These are phyloP conservation scores for Alectura lathami DNA, from an alignment of 2,113 vertebrate species.

Conservation along the genomic window DNA sequence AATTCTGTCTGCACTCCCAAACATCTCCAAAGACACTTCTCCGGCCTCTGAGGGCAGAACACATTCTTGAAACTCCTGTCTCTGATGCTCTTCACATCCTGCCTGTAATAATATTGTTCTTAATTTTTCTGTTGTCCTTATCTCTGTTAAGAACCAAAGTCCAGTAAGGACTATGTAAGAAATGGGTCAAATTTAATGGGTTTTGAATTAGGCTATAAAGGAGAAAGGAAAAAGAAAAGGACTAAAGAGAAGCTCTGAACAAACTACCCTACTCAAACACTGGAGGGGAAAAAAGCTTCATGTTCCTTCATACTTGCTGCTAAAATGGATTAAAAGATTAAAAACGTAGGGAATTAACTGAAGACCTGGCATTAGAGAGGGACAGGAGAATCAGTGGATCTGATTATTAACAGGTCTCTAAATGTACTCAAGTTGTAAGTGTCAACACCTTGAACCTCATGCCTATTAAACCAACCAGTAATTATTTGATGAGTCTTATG, in stretches of 20 bases:
- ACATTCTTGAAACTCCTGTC: accelerated
- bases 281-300: neutral
- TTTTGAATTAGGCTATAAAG: neutral
- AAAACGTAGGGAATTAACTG: neutral
- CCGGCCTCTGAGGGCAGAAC: neutral
- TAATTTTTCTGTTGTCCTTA: neutral
- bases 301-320: neutral
- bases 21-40: neutral
- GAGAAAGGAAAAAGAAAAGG: neutral
- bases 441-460: constrained; percentile 57
- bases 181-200: neutral
- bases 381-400: neutral
- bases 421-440: constrained; percentile 32
- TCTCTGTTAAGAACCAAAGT: neutral
- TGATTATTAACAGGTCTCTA: constrained; percentile 57
- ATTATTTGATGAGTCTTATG: constrained; percentile 54
- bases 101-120: neutral
- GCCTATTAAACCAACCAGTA: constrained; percentile 50
- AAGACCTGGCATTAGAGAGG: constrained; percentile 21
- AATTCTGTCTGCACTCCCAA: neutral
- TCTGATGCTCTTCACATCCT: neutral
- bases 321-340: constrained; percentile 7
- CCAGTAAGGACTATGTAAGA: neutral
- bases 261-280: neutral
- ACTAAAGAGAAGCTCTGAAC: neutral